Conservation (phyloP, 2,888 invertebrate genomes). For the Chorisops tibialis region DNA sequence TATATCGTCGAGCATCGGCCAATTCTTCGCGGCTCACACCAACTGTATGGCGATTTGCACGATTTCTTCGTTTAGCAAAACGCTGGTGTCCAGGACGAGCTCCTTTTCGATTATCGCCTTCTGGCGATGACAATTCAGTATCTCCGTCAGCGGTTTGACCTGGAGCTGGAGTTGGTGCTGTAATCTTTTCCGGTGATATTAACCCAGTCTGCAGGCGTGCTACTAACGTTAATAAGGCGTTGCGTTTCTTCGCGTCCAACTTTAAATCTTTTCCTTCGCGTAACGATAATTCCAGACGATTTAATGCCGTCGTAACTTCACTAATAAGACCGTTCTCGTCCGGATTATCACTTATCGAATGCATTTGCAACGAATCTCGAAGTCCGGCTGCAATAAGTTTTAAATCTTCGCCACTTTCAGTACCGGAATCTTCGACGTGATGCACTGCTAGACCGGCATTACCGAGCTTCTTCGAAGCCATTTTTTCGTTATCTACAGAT, state of each 20-base stretch:
- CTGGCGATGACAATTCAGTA: slow-evolving; percentile 42
- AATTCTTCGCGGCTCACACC: slow-evolving; percentile 80
- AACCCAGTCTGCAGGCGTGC: slow-evolving; percentile 65
- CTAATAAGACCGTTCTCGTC: slow-evolving; percentile 63
- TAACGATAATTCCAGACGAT: slow-evolving; percentile 70
- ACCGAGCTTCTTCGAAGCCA: slow-evolving; percentile 33
- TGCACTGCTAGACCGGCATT: slow-evolving; percentile 35
- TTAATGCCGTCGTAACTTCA: slow-evolving; percentile 75
- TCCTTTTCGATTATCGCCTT: slow-evolving; percentile 43
- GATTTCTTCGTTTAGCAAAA: slow-evolving; percentile 57
- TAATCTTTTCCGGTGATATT: slow-evolving; percentile 45
- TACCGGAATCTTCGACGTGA: slow-evolving; percentile 62
- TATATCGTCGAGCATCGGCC: slow-evolving; percentile 71
- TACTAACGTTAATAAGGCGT: slow-evolving; percentile 66
- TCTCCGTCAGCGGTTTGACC: slow-evolving; percentile 29
- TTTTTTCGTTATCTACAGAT: neutral
- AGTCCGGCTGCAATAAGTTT: slow-evolving; percentile 56
- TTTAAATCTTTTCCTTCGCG: slow-evolving; percentile 56
- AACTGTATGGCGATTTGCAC: slow-evolving; percentile 73
- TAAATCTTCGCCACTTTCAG: slow-evolving; percentile 68
- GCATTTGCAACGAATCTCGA: slow-evolving; percentile 55
- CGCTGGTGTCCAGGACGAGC: slow-evolving; percentile 52
- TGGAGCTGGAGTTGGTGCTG: slow-evolving; percentile 36
- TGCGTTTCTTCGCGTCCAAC: slow-evolving; percentile 55
- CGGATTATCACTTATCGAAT: slow-evolving; percentile 46